These are phyloP conservation scores for Taenaris catops DNA, from an alignment of 2,888 invertebrate genomes.

Conservation along the genomic window DNA sequence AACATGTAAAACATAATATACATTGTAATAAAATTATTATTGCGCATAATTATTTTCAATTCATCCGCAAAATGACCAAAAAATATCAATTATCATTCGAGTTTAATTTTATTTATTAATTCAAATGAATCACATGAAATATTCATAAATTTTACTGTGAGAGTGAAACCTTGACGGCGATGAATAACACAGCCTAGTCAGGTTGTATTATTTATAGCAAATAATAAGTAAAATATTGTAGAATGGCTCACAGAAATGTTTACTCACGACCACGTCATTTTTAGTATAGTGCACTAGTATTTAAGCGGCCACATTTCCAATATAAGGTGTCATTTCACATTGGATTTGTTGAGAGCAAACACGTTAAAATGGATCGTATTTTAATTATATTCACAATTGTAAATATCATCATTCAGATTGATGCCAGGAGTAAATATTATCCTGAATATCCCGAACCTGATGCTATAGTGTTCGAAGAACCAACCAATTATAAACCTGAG, in stretches of 20 bases:
- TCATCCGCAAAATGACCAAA: too few species aligned
- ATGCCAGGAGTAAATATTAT: constrained; percentile 33
- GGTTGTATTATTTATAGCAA: too few species aligned
- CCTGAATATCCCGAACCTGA: constrained; percentile 35
- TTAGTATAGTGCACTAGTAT: constrained; percentile 9
- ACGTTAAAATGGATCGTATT: constrained; percentile 7
- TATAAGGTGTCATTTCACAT: constrained; percentile 12
- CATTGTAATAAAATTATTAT: too few species aligned
- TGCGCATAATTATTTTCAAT: too few species aligned
- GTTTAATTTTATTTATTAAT: too few species aligned
- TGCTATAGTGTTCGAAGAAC: constrained; percentile 49
- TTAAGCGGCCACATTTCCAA: constrained; percentile 10
- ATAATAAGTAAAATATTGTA: constrained; percentile 9
- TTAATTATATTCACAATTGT: constrained; percentile 7
- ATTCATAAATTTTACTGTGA: too few species aligned
- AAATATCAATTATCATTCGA: too few species aligned
- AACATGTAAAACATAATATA: too few species aligned
- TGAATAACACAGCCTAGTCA: too few species aligned
- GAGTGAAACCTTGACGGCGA: too few species aligned
- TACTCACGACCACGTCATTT: constrained; percentile 13
- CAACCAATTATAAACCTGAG: constrained; percentile 38
- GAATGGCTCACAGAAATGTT: constrained; percentile 11
- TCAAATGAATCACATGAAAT: too few species aligned
- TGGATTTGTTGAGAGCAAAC: constrained; percentile 8
- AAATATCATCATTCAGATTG: constrained; percentile 11